These are phyloP conservation scores for Apostichopus californicus DNA, from an alignment of 35 echinoderm and acorn worm genomes.

Conservation along the genomic window DNA sequence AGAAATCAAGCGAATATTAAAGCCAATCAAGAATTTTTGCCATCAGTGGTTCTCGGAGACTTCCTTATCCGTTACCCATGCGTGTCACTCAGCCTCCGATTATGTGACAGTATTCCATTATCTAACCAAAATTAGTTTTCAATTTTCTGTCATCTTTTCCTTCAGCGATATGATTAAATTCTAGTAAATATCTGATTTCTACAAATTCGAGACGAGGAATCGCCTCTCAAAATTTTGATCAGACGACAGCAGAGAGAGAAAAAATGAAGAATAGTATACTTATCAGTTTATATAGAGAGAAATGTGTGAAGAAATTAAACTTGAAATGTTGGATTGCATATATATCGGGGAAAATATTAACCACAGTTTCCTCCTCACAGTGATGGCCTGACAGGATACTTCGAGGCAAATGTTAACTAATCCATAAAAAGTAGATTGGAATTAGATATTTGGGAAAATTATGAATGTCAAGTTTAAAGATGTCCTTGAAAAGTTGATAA, in stretches of 20 bases:
- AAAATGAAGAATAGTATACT: not conserved
- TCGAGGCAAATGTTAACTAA: not conserved
- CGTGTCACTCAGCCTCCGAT: conserved; percentile 34
- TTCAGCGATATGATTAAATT: conserved; percentile 27
- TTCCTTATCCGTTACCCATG: not conserved
- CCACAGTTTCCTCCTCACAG: not conserved
- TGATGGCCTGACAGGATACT: not conserved
- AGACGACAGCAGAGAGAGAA: not conserved
- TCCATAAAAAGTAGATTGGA: not conserved
- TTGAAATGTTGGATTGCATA: not conserved
- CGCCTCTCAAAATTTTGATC: conserved; percentile 17
- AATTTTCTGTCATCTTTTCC: conserved; percentile 20
- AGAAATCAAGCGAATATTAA: not conserved
- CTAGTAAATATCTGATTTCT: conserved; percentile 22
- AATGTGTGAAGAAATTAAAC: not conserved
- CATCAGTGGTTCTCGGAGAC: not conserved
- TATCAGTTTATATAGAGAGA: not conserved
- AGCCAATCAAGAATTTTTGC: not conserved
- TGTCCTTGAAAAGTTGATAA: no score
- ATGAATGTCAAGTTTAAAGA: no score
- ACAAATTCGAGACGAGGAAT: not conserved
- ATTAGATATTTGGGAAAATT: no score
- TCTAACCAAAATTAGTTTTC: conserved; percentile 40
- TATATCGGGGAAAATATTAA: not conserved
- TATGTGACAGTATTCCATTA: conserved; percentile 40